phyloP scores from a whole-genome alignment of 2,797 vertebrate species.

The Sitta carolinensis region DNA sequence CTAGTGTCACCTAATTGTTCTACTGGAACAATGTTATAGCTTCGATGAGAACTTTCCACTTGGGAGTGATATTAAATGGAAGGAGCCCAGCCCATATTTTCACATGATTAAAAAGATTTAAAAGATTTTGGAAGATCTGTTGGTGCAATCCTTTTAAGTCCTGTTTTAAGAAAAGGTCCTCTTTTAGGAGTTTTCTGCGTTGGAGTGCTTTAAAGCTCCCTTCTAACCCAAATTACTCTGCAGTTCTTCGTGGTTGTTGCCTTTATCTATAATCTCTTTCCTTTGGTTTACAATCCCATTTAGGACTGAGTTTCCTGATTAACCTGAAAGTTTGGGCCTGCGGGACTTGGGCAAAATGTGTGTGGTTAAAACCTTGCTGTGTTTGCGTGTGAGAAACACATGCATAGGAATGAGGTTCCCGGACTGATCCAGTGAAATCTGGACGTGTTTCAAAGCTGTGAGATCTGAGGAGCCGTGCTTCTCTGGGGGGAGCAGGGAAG shows the following conservation, averaged over 20 bases:
- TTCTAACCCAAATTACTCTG: not conserved
- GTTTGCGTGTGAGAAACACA: conserved; percentile 38
- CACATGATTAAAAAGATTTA: not conserved
- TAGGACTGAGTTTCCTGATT: not conserved
- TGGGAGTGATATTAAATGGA: not conserved
- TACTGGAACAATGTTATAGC: not conserved
- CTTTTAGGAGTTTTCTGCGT: not conserved
- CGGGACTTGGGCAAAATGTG: not conserved
- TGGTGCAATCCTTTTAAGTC: not conserved
- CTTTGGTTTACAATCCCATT: not conserved
- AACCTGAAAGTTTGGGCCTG: conserved; percentile 1
- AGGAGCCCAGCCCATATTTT: not conserved
- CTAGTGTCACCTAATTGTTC: conserved; percentile 30
- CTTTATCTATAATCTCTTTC: not conserved
- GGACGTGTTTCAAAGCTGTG: not conserved
- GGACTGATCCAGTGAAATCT: not conserved
- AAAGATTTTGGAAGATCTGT: not conserved
- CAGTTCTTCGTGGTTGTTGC: not conserved
- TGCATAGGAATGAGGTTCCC: conserved; percentile 30
- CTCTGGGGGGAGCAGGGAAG: conserved; percentile 40
- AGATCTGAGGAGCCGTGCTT: not conserved
- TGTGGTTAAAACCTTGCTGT: not conserved
- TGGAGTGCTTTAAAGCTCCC: not conserved
- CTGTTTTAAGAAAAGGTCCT: not conserved
- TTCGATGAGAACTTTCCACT: conserved; percentile 13